Percentiles rank a stretch among this genome's conserved stretches.
phyloP scores from a whole-genome alignment of 2,113 vertebrate species.

The Maccullochella peelii region DNA sequence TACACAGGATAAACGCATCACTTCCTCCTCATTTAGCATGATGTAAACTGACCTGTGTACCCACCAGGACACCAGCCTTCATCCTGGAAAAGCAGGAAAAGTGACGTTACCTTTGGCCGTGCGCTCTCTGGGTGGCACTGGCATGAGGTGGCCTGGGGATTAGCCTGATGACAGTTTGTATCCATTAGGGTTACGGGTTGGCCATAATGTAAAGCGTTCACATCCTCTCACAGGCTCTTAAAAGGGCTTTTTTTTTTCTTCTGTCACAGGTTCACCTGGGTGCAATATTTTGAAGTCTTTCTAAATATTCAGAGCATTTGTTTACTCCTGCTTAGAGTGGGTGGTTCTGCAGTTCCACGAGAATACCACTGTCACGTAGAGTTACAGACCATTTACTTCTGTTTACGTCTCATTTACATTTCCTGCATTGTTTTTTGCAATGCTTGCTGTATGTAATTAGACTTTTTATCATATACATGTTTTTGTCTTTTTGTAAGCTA shows the following conservation, averaged over 20 bases:
- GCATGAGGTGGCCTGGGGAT: slow-evolving; percentile 49
- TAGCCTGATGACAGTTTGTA: slow-evolving; percentile 69
- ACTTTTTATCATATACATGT: slow-evolving; percentile 23
- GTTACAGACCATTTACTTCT: slow-evolving; percentile 71
- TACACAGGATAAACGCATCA: slow-evolving; percentile 81
- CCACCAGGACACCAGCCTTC: slow-evolving; percentile 44
- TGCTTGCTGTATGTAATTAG: slow-evolving; percentile 46
- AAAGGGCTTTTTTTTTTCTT: slow-evolving; percentile 36
- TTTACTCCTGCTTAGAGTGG: slow-evolving; percentile 55
- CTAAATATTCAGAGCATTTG: slow-evolving; percentile 62
- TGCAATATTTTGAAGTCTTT: slow-evolving; percentile 53
- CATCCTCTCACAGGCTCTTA: slow-evolving; percentile 55
- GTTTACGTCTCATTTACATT: slow-evolving; percentile 71
- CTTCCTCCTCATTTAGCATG: slow-evolving; percentile 74
- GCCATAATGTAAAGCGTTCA: slow-evolving; percentile 32
- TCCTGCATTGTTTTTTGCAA: slow-evolving; percentile 20
- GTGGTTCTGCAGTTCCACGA: slow-evolving; percentile 45
- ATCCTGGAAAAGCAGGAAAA: slow-evolving; percentile 58
- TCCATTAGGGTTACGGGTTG: slow-evolving; percentile 54
- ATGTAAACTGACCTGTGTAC: slow-evolving; percentile 73
- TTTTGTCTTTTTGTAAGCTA: slow-evolving; percentile 30
- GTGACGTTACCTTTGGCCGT: slow-evolving; percentile 38
- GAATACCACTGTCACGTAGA: slow-evolving; percentile 56
- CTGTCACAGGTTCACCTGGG: slow-evolving; percentile 49
- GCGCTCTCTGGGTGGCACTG: slow-evolving; percentile 73